Evolutionary conservation across 2,888 invertebrate genomes (phyloP).

Genomic region (Rhagophthalmus giganteus): DNA sequence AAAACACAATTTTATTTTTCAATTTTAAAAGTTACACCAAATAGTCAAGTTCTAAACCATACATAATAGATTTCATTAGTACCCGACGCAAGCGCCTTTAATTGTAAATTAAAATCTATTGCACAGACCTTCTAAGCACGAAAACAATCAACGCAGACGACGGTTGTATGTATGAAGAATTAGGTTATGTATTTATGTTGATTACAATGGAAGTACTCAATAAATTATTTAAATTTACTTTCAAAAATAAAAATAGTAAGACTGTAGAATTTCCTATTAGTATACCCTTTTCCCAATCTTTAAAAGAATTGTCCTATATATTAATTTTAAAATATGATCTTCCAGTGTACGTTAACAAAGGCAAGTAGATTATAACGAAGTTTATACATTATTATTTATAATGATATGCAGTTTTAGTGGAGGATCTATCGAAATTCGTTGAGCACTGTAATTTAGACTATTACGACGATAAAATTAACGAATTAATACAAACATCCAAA

Average conservation of each 20-base stretch:
- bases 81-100: too few species aligned
- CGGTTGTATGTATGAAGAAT: too few species aligned
- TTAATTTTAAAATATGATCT: background rate
- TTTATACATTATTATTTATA: slow-evolving; percentile 54
- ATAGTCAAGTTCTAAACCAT: too few species aligned
- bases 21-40: too few species aligned
- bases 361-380: background rate
- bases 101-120: too few species aligned
- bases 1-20: too few species aligned
- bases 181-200: too few species aligned
- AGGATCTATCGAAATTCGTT: slow-evolving; percentile 58
- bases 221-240: background rate
- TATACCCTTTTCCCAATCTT: background rate
- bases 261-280: background rate
- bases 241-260: background rate
- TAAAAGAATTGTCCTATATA: background rate
- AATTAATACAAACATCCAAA: slow-evolving; percentile 63
- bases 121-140: too few species aligned
- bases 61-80: too few species aligned
- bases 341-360: background rate
- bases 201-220: too few species aligned
- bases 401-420: slow-evolving; percentile 51
- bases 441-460: slow-evolving; percentile 67
- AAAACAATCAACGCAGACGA: too few species aligned
- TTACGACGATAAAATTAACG: slow-evolving; percentile 67